Conservation (phyloP, 2,888 invertebrate genomes). For the Frankliniella intonsa region DNA sequence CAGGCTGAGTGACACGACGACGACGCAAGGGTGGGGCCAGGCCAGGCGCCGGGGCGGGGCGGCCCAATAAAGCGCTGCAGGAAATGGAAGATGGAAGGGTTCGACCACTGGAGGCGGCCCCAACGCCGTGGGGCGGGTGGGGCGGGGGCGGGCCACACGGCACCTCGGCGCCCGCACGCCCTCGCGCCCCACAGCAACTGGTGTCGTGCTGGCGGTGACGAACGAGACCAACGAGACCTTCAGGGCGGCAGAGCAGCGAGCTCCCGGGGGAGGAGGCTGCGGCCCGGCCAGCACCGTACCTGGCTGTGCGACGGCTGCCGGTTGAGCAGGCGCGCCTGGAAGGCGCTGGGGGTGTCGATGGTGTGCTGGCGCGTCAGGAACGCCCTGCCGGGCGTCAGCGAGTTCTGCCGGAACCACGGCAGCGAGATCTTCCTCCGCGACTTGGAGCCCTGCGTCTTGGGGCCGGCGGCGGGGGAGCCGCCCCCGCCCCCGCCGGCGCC, state of each 20-base stretch:
- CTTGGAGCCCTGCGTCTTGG: conserved; percentile 59
- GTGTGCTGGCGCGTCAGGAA: conserved; percentile 79
- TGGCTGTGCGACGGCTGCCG: conserved; percentile 61
- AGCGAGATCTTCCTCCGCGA: conserved; percentile 76
- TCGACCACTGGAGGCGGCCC: too few species aligned
- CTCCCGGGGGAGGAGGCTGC: neutral
- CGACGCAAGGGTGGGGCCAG: too few species aligned
- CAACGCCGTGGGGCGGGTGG: too few species aligned
- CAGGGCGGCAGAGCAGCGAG: neutral
- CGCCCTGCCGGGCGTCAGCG: conserved; percentile 67
- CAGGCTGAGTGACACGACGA: too few species aligned
- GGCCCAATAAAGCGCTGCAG: too few species aligned
- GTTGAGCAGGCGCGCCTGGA: conserved; percentile 69
- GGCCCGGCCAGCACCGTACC: conserved; percentile 42
- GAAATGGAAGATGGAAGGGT: too few species aligned
- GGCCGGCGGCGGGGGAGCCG: conserved; percentile 44
- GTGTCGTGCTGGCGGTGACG: neutral
- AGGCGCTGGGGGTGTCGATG: conserved; percentile 83
- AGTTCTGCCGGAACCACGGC: conserved; percentile 84
- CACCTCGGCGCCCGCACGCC: neutral
- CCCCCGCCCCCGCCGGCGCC: conserved; percentile 8
- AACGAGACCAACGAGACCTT: neutral
- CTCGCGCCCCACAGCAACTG: neutral
- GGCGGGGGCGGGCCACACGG: neutral
- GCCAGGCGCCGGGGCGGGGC: too few species aligned